Conservation (phyloP, 2,113 vertebrate genomes). For the Petaurus breviceps region DNA sequence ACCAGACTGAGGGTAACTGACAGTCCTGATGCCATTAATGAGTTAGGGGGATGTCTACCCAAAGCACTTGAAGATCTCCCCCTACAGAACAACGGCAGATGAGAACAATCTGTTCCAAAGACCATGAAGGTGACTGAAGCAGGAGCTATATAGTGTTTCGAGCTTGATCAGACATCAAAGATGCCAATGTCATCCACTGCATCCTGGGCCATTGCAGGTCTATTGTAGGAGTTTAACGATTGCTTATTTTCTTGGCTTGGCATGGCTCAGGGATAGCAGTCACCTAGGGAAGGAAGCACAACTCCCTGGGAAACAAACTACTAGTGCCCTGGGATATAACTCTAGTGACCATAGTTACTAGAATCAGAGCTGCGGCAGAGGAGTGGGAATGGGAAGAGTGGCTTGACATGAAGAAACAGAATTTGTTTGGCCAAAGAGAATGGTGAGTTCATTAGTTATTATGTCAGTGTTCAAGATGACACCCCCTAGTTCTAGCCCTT, state of each 20-base stretch:
- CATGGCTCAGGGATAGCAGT: background rate
- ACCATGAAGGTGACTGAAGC: background rate
- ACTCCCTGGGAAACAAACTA: background rate
- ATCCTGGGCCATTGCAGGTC: background rate
- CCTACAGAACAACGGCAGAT: background rate
- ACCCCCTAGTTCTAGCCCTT: background rate
- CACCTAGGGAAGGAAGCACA: background rate
- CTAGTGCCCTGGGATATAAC: background rate
- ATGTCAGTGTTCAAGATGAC: background rate
- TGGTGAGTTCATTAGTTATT: background rate
- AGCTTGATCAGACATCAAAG: background rate
- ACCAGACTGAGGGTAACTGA: background rate
- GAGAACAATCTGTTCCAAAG: background rate
- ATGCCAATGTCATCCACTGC: background rate
- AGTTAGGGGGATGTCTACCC: background rate
- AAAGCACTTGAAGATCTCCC: background rate
- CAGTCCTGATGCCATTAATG: background rate
- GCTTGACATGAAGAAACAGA: background rate
- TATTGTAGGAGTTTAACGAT: background rate
- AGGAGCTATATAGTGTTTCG: background rate
- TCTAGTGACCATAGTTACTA: background rate
- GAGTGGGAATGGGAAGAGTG: no score
- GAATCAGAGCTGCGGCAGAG: background rate
- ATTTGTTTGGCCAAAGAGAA: background rate
- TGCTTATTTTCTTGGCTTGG: background rate